Evolutionary conservation across 1,140 invertebrate genomes (phyloP).

Genomic region (Melipona quadrifasciata): DNA sequence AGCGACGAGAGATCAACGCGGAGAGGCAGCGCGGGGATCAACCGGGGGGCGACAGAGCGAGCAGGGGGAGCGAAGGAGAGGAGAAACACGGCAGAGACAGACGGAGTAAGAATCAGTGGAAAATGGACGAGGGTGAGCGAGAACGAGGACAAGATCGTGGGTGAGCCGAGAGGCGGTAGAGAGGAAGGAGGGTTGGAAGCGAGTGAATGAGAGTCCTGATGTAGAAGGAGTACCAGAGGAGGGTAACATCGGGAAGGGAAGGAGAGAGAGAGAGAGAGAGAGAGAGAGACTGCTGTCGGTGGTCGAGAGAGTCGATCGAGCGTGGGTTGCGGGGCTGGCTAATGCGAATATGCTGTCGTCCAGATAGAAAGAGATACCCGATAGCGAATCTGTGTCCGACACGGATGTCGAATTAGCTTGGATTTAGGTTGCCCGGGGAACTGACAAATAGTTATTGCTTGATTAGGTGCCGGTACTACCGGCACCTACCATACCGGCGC

Average conservation of each 20-base stretch:
- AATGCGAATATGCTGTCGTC: slow-evolving; percentile 83
- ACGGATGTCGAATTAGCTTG: slow-evolving; percentile 83
- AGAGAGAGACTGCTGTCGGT: slow-evolving; percentile 71
- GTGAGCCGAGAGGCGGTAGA: background rate
- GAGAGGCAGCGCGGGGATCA: slow-evolving; percentile 3
- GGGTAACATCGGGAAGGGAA: slow-evolving; percentile 14
- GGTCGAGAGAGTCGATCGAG: slow-evolving; percentile 80
- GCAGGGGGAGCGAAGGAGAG: background rate
- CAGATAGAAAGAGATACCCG: slow-evolving; percentile 83
- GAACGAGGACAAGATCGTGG: slow-evolving; percentile 11
- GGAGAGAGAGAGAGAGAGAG: slow-evolving; percentile 14
- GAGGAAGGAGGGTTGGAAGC: slow-evolving; percentile 2
- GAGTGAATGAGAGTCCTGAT: slow-evolving; percentile 64
- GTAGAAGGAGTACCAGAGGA: slow-evolving; percentile 55
- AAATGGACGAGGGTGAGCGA: slow-evolving; percentile 9
- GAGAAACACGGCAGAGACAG: slow-evolving; percentile 4
- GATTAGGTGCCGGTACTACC: slow-evolving; percentile 80
- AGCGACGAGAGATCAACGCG: slow-evolving; percentile 48
- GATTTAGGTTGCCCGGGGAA: slow-evolving; percentile 82
- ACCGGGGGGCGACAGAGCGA: background rate
- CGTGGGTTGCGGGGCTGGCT: slow-evolving; percentile 81
- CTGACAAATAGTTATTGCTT: slow-evolving; percentile 83
- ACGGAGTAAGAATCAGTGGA: slow-evolving; percentile 8
- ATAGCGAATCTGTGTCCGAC: slow-evolving; percentile 83
- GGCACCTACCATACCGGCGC: slow-evolving; percentile 67